Conservation (phyloP, 2,797 vertebrate genomes). For the Poecilia gillii region DNA sequence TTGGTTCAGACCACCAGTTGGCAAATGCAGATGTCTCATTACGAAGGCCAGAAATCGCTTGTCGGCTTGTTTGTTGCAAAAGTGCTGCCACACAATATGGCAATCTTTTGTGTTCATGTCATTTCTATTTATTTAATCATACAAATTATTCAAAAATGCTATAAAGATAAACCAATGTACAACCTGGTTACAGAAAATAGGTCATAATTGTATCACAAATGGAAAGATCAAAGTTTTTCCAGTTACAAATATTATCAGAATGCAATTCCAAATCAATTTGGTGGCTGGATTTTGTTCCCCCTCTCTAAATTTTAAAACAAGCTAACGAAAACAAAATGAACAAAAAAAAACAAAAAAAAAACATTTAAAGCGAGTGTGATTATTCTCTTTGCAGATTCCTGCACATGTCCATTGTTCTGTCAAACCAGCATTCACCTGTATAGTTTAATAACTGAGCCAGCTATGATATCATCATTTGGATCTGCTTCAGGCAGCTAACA, state of each 20-base stretch:
- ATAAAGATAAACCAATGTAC: not conserved
- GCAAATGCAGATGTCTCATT: not conserved
- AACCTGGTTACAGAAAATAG: not conserved
- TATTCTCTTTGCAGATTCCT: constrained; percentile 7
- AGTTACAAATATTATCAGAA: not conserved
- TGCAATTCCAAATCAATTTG: not conserved
- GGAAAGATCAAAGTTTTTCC: not conserved
- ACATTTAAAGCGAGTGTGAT: not conserved
- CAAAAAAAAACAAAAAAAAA: no score
- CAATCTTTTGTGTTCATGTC: not conserved
- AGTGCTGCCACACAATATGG: not conserved
- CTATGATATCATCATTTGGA: not conserved
- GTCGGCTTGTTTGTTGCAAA: not conserved
- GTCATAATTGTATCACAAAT: not conserved
- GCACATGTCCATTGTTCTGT: not conserved
- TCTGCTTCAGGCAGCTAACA: not conserved
- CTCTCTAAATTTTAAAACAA: not conserved
- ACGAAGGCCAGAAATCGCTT: not conserved
- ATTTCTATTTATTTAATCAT: not conserved
- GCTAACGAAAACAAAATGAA: not conserved
- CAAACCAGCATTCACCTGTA: not conserved
- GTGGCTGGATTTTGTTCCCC: not conserved
- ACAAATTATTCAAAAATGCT: not conserved
- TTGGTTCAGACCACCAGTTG: not conserved
- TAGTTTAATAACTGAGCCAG: constrained; percentile 4